Percentiles rank a stretch among this genome's conserved stretches.
These are phyloP conservation scores for Tolmerus cingulatus DNA, from an alignment of 2,888 invertebrate species.

Conservation along the genomic window DNA sequence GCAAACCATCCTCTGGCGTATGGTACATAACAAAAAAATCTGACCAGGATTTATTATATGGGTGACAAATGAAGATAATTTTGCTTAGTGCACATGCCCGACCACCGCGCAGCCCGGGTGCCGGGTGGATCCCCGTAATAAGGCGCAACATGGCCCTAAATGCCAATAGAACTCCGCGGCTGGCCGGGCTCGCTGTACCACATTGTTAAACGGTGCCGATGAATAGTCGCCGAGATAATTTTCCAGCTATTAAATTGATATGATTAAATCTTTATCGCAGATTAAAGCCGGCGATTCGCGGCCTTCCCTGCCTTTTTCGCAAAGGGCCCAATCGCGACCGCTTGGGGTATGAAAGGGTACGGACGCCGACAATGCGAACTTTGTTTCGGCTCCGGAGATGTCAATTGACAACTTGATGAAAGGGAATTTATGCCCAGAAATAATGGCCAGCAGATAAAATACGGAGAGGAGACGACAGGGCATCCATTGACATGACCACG, in stretches of 20 bases:
- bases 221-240: slow-evolving; percentile 46
- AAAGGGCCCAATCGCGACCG: neutral
- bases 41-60: slow-evolving; percentile 44
- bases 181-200: slow-evolving; percentile 9
- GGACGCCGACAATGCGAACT: slow-evolving; percentile 44
- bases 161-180: slow-evolving; percentile 29
- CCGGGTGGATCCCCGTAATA: neutral
- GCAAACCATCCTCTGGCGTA: neutral
- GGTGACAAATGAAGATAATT: slow-evolving; percentile 44
- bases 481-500: slow-evolving; percentile 51
- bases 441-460: slow-evolving; percentile 47
- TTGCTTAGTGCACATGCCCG: neutral
- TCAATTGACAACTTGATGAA: slow-evolving; percentile 54
- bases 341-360: neutral
- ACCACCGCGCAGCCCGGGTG: neutral
- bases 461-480: slow-evolving; percentile 34
- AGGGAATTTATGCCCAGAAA: slow-evolving; percentile 52
- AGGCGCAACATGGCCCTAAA: neutral
- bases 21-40: slow-evolving; percentile 11
- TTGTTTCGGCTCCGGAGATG: slow-evolving; percentile 43
- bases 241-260: slow-evolving; percentile 48
- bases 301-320: slow-evolving; percentile 23
- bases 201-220: slow-evolving; percentile 47
- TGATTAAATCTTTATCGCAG: slow-evolving; percentile 48
- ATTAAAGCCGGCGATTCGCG: slow-evolving; percentile 38